Evolutionary conservation across 2,797 vertebrate species (phyloP), one percentile per base, ranked within the genome.

Genomic region (Silurus lanzhouensis): DNA sequence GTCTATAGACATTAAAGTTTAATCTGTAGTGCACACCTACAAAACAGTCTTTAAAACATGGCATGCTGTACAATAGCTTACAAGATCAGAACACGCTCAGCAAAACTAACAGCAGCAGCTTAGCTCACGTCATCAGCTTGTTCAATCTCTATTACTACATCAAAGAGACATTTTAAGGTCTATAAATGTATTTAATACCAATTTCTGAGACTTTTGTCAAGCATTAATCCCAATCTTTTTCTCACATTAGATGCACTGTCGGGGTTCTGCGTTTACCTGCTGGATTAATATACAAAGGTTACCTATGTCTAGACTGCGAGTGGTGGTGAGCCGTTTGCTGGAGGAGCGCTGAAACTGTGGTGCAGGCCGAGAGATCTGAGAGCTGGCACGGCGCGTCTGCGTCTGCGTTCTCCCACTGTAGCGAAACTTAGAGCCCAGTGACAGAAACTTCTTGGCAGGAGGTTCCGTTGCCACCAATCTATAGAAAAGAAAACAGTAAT

Each of bases 361-460:
- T 0, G 97, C 98, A 0, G 97, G 97, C 0, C 98, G 95, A 78
- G 97, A 96, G 89, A 99, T 99, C 92, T 97, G 92, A 0, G 97
- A 96, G 1, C 98, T 99, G 88, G 98, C 98, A 90, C 96, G 92
- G 74, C 98, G 96, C 0, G 97, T 98, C 90, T 99, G 97, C 0
- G 98, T 97, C 91, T 99, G 98, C 0, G 98, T 99, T 78, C 98
- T 95, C 55, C 98, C 98, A 0, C 98, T 99, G 91, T 99, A 99
- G 83, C 98, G 98, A 77, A 99, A 99, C 94, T 99, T 99, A 82
- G 98, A 99, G 81, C 98, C 98, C 89, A 99, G 88, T 0, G 96
- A 96, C 52, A 99, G 95, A 93, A 99, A 99, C 94, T 98, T 98
- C 94, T 99, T 99, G 60, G 98, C 97, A 46, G 98, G 98, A 1